Evolutionary conservation across 1,140 invertebrate species (phyloP).

Genomic region (Anoplolepis gracilipes): DNA sequence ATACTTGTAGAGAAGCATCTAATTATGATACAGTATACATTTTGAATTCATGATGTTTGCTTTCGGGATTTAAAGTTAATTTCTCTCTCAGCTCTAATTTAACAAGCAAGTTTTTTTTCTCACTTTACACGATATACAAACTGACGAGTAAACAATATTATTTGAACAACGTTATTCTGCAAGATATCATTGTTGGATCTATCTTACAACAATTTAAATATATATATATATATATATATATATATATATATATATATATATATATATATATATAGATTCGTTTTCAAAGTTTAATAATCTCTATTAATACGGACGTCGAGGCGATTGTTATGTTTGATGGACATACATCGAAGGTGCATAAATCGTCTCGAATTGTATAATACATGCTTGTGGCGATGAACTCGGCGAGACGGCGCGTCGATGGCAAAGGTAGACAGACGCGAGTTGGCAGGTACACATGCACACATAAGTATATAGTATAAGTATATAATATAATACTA

Average conservation of each 20-base stretch:
- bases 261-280: too few relatives aligned
- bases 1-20: neutral
- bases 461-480: slow-evolving; percentile 64
- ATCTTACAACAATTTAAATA: neutral
- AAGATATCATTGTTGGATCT: neutral
- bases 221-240: too few relatives aligned
- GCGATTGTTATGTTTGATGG: slow-evolving; percentile 46
- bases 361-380: slow-evolving; percentile 55
- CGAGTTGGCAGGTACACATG: slow-evolving; percentile 63
- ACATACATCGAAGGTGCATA: slow-evolving; percentile 52
- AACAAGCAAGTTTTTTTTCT: neutral
- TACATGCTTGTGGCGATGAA: slow-evolving; percentile 53
- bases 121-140: neutral
- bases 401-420: slow-evolving; percentile 49
- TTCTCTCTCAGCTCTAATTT: neutral
- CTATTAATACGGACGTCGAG: slow-evolving; percentile 21
- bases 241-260: too few relatives aligned
- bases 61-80: neutral
- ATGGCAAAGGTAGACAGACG: slow-evolving; percentile 38
- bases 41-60: neutral
- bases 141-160: too few relatives aligned
- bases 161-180: neutral
- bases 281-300: neutral
- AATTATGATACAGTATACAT: neutral
- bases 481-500: slow-evolving; percentile 67